phyloP scores from a whole-genome alignment of 2,113 vertebrate genomes.

The Sciurus niger region DNA sequence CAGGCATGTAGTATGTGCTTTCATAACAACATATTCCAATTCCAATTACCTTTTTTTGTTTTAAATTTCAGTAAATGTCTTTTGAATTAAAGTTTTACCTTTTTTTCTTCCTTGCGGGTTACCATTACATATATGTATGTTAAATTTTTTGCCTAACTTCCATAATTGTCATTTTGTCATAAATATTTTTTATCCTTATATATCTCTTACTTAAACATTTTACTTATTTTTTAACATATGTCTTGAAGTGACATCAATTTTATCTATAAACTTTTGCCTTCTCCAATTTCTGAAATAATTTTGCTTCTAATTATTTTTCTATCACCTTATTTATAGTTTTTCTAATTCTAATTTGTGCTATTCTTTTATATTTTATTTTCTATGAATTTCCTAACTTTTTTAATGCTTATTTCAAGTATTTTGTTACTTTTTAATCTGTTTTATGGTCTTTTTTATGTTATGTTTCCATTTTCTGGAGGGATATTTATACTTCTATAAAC shows the following conservation, averaged over 20 bases:
- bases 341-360: background rate
- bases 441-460: background rate
- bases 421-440: background rate
- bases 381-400: background rate
- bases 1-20: background rate
- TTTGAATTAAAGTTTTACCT: background rate
- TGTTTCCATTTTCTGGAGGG: background rate
- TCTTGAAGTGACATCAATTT: background rate
- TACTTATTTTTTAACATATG: background rate
- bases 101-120: background rate
- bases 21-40: background rate
- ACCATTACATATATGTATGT: background rate
- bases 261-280: background rate
- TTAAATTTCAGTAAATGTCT: background rate
- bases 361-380: background rate
- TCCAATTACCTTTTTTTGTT: background rate
- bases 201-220: slow-evolving; percentile 1
- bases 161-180: slow-evolving; percentile 2
- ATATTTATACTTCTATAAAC: background rate
- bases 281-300: slow-evolving; percentile 35
- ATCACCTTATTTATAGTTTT: background rate
- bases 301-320: slow-evolving; percentile 34
- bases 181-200: background rate
- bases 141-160: background rate
- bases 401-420: background rate